Base-by-base conservation (phyloP, 2,888 invertebrate genomes). In the Gisinianus flammeolus region DNA sequence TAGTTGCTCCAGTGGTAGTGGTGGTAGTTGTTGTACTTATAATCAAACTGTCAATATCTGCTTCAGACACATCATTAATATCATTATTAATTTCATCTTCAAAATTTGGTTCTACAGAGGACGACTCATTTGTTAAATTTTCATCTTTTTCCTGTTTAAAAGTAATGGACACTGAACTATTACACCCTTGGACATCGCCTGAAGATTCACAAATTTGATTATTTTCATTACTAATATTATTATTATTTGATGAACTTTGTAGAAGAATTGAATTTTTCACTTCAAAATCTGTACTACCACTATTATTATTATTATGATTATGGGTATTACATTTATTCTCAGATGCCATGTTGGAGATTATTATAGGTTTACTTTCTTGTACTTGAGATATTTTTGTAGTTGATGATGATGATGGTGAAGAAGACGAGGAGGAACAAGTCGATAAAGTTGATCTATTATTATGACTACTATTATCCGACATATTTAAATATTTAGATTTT, bases 1-100 rank as follows among this genome's bases (percentile, higher is more conserved):
- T 66, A 66, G 19, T 66, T 8, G 26, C 8, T 24, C 10, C 19
- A 30, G 66, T 24, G 10, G 26, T 24, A 66, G 26, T 16, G 19
- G 24, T 56, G 44, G 67, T 77, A 5, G 81, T 81, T 4, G 82
- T 82, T 16, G 82, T 82, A 75, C 81, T 81, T n/a, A 81, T 81
- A 22, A 80, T 79, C 12, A 80, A 79, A n/a, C 79, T 76, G 54
- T 79, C 79, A 64, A 72, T 71, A 64, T 77, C 77, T 44, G 62
- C 69, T 54, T 77, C 77, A n/a, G 77, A 52, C 22, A 69, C 64
- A 19, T 76, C 70, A 69, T 64, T 30, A 28, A 62, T 73, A 52
- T 44, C 12, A 62, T 26, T 62, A 62, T 62, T 62, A 62, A 62
- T 62, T 62, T 62, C 62, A 22, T 62, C 62, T 10, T 62, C 62